Conservation (phyloP, 2,113 vertebrate species). For the Dissostichus mawsoni region DNA sequence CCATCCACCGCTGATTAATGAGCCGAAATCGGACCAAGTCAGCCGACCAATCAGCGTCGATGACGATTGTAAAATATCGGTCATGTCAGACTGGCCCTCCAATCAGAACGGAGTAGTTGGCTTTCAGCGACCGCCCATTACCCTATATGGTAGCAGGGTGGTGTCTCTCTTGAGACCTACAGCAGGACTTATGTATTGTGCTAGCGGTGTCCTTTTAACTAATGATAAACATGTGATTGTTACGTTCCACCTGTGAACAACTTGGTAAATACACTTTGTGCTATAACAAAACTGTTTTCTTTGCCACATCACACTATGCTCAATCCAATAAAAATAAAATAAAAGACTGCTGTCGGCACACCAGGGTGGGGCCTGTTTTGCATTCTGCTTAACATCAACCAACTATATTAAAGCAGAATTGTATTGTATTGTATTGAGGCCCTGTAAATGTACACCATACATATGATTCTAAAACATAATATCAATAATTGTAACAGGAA, state of each 20-base stretch:
- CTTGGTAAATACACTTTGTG: not conserved
- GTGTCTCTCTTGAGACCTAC: not conserved
- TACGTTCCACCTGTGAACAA: slow-evolving; percentile 24
- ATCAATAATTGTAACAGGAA: not conserved
- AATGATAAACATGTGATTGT: slow-evolving; percentile 15
- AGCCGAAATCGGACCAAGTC: slow-evolving; percentile 83
- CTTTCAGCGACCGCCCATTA: slow-evolving; percentile 63
- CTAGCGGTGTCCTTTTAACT: not conserved
- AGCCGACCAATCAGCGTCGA: slow-evolving; percentile 72
- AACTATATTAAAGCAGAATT: not conserved
- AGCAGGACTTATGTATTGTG: not conserved
- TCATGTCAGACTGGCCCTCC: slow-evolving; percentile 77
- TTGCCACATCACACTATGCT: not conserved
- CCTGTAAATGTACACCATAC: not conserved
- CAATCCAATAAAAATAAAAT: not conserved
- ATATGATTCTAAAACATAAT: not conserved
- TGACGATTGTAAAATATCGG: slow-evolving; percentile 42
- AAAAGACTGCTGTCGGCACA: not conserved
- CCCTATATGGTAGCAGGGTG: slow-evolving; percentile 64
- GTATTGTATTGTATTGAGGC: not conserved
- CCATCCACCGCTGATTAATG: slow-evolving; percentile 79
- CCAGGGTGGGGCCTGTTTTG: slow-evolving; percentile 38
- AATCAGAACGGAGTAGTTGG: slow-evolving; percentile 68
- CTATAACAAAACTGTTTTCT: not conserved
- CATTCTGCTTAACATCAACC: not conserved